Evolutionary conservation across 2,113 vertebrate species (phyloP).

Genomic region (Strix uralensis): DNA sequence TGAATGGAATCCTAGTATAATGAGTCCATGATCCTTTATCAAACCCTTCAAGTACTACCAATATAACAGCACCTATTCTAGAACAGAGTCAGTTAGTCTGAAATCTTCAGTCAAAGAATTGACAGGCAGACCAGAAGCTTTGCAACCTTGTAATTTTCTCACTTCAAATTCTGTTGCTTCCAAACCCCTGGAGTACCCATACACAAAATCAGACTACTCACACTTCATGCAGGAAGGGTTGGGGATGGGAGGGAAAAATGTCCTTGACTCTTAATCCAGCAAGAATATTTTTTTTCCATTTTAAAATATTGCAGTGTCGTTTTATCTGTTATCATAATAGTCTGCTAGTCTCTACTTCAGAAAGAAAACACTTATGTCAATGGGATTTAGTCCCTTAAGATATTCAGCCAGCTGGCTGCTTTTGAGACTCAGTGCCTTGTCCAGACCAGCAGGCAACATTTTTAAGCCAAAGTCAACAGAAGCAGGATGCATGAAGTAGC

Average conservation of each 20-base stretch:
- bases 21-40: background rate
- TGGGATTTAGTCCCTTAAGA: background rate
- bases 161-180: background rate
- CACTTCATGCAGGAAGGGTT: background rate
- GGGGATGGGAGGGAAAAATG: background rate
- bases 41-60: background rate
- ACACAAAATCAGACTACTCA: background rate
- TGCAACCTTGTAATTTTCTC: background rate
- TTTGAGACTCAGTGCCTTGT: background rate
- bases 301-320: background rate
- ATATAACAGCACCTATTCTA: background rate
- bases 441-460: background rate
- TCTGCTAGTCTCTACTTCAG: background rate
- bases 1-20: background rate
- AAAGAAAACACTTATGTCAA: background rate
- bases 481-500: background rate
- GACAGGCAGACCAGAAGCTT: background rate
- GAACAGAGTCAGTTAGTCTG: background rate
- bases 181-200: background rate
- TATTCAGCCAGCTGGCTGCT: background rate
- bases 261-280: background rate
- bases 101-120: background rate
- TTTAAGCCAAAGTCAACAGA: slow-evolving; percentile 4
- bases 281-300: background rate
- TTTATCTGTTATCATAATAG: background rate